These are phyloP conservation scores for Ernsta delagoae DNA, from an alignment of 2,888 invertebrate species.

Conservation along the genomic window DNA sequence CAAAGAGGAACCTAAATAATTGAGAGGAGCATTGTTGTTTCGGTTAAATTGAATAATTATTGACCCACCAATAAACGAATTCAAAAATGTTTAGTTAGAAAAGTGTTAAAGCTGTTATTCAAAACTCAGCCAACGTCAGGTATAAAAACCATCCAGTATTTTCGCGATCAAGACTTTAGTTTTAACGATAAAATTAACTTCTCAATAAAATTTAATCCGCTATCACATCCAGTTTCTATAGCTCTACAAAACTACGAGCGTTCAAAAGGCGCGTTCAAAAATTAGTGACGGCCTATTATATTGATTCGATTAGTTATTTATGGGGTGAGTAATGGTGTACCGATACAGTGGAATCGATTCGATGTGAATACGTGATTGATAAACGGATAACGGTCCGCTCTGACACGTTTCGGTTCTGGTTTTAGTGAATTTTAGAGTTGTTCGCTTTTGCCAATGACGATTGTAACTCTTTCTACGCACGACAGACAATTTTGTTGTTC, in stretches of 20 bases:
- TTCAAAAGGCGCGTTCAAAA: slow-evolving; percentile 72
- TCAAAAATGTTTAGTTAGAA: too few relatives aligned
- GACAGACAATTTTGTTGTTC: too few relatives aligned
- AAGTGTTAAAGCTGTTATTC: too few relatives aligned
- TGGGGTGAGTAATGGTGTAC: slow-evolving; percentile 72
- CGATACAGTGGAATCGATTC: slow-evolving; percentile 68
- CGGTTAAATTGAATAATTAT: too few relatives aligned
- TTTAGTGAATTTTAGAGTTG: slow-evolving; percentile 12
- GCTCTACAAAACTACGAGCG: slow-evolving; percentile 56
- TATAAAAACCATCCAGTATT: too few relatives aligned
- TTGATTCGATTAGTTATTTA: slow-evolving; percentile 50
- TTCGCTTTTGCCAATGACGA: slow-evolving; percentile 6
- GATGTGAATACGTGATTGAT: slow-evolving; percentile 62
- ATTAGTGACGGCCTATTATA: slow-evolving; percentile 78
- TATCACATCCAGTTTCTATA: slow-evolving; percentile 53
- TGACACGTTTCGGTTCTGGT: slow-evolving; percentile 3
- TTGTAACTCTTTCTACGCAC: too few relatives aligned
- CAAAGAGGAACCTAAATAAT: too few relatives aligned
- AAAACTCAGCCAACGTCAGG: too few relatives aligned
- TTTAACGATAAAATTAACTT: neutral
- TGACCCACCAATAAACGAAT: too few relatives aligned
- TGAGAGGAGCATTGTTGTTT: too few relatives aligned
- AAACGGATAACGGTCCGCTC: slow-evolving; percentile 58
- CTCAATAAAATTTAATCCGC: neutral
- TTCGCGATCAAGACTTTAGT: too few relatives aligned